Evolutionary conservation across 2,797 vertebrate genomes (phyloP).

Genomic region (Chelidonichthys spinosus): DNA sequence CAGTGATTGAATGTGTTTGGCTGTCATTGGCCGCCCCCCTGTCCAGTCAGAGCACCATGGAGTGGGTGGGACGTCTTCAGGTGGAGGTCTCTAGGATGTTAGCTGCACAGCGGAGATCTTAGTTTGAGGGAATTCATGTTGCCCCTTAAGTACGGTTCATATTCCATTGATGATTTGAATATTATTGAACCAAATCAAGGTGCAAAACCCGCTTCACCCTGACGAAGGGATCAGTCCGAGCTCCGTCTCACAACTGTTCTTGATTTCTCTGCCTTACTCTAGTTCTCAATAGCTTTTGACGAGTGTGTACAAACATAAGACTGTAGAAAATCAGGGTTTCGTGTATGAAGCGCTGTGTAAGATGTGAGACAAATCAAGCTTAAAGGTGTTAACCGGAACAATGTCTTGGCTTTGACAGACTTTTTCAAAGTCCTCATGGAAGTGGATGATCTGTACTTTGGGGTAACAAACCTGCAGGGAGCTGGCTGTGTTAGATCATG

Average conservation of each 20-base stretch:
- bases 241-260: constrained; percentile 26
- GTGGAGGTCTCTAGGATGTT: constrained; percentile 58
- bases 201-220: constrained; percentile 28
- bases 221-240: constrained; percentile 10
- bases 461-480: constrained; percentile 68
- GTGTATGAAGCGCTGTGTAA: background rate
- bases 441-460: constrained; percentile 58
- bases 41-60: constrained; percentile 74
- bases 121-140: constrained; percentile 55
- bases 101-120: constrained; percentile 48
- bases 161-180: constrained; percentile 21
- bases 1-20: constrained; percentile 87
- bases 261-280: constrained; percentile 25
- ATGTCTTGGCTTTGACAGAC: constrained; percentile 15
- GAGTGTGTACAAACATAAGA: constrained; percentile 9
- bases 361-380: constrained; percentile 12
- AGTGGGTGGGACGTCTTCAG: constrained; percentile 69
- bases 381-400: constrained; percentile 8
- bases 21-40: constrained; percentile 77
- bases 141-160: constrained; percentile 70
- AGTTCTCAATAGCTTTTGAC: constrained; percentile 21
- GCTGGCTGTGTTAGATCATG: constrained; percentile 68
- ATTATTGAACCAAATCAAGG: background rate
- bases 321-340: constrained; percentile 6
- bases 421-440: constrained; percentile 5